These are phyloP conservation scores for Sarcophaga subvicina DNA, from an alignment of 2,888 invertebrate species.

Conservation along the genomic window DNA sequence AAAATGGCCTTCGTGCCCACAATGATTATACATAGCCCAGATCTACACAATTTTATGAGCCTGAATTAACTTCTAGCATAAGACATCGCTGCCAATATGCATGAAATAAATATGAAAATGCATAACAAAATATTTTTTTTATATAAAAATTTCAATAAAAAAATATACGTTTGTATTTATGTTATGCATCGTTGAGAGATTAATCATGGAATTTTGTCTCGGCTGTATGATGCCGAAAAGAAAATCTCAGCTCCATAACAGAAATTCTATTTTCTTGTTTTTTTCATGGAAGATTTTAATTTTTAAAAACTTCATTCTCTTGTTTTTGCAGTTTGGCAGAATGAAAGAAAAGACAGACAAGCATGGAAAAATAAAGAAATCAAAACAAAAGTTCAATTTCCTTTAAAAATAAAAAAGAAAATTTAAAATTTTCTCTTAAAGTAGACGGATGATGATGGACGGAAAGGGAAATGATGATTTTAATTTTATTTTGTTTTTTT, in stretches of 20 bases:
- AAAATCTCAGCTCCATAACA: not conserved
- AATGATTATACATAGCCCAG: too few species aligned
- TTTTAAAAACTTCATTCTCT: not conserved
- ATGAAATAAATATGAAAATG: too few species aligned
- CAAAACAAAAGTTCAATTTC: slow-evolving; percentile 41
- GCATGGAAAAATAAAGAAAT: not conserved
- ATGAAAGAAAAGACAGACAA: not conserved
- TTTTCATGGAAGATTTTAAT: not conserved
- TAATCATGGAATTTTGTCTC: not conserved
- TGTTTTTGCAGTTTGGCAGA: not conserved
- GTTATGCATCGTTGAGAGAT: too few species aligned
- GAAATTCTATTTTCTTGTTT: not conserved
- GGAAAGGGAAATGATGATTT: slow-evolving; percentile 45
- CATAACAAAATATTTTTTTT: too few species aligned
- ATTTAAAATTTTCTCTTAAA: not conserved
- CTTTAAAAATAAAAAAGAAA: slow-evolving; percentile 20
- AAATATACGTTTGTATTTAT: too few species aligned
- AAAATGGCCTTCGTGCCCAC: too few species aligned
- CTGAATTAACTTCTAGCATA: too few species aligned
- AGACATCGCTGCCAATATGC: too few species aligned
- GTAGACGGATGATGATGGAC: not conserved
- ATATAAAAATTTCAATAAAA: too few species aligned
- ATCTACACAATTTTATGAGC: too few species aligned
- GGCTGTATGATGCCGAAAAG: not conserved
- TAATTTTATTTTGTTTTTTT: not conserved